These are phyloP conservation scores for Furcifer pardalis DNA, from an alignment of 2,797 vertebrate genomes.

Conservation along the genomic window DNA sequence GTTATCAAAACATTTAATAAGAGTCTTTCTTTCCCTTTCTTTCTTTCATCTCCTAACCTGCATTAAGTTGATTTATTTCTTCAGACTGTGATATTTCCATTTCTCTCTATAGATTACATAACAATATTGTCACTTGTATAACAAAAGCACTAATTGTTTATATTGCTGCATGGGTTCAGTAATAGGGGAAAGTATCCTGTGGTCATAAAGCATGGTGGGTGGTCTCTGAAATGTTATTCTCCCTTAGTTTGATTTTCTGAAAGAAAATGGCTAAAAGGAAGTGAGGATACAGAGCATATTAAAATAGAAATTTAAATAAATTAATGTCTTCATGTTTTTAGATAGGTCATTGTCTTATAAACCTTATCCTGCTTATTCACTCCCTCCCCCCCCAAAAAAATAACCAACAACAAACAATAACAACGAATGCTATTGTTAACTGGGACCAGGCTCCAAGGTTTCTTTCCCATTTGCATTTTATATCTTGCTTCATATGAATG, in stretches of 20 bases:
- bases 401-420: too few relatives aligned
- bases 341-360: not conserved
- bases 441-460: not conserved
- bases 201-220: not conserved
- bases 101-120: not conserved
- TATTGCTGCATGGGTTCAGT: not conserved
- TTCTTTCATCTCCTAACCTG: not conserved
- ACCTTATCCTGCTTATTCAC: not conserved
- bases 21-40: not conserved
- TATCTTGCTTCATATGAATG: not conserved
- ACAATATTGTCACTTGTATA: not conserved
- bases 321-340: not conserved
- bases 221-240: not conserved
- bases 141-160: not conserved
- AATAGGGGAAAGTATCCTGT: not conserved
- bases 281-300: not conserved
- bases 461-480: not conserved
- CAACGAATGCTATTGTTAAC: not conserved
- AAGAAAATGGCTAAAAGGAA: not conserved
- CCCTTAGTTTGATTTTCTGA: not conserved
- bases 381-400: too few relatives aligned
- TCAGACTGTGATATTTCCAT: not conserved
- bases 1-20: not conserved
- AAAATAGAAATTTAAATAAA: not conserved
- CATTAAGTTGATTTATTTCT: not conserved